phyloP scores from a whole-genome alignment of 2,797 vertebrate species.

The Ceryle rudis region DNA sequence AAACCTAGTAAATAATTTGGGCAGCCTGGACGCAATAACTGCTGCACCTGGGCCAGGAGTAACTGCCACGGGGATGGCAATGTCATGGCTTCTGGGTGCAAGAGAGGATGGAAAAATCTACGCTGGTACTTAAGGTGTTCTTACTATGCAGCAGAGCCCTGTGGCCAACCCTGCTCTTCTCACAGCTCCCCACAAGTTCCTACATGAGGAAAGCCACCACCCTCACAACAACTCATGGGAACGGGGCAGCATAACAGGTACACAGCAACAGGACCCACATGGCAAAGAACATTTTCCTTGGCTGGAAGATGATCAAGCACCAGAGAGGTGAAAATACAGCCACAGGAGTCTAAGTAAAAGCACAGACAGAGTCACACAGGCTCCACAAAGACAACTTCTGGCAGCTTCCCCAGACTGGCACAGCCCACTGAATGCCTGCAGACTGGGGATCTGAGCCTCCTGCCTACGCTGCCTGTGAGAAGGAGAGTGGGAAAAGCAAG shows the following conservation, averaged over 20 bases:
- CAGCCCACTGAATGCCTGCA: neutral
- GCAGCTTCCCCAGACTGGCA: neutral
- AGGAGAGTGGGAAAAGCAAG: neutral
- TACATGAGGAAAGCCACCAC: neutral
- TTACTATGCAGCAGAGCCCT: neutral
- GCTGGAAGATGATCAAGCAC: neutral
- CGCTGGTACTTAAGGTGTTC: neutral
- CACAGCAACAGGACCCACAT: neutral
- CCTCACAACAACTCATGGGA: neutral
- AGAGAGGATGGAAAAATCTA: neutral
- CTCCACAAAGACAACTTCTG: neutral
- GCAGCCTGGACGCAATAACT: neutral
- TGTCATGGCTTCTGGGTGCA: neutral
- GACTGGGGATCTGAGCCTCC: neutral
- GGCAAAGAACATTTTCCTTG: neutral
- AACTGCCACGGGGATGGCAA: fast-evolving
- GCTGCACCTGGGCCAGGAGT: fast-evolving
- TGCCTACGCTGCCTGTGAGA: fast-evolving
- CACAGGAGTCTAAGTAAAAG: neutral
- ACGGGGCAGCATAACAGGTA: neutral
- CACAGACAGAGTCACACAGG: fast-evolving
- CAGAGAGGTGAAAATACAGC: neutral
- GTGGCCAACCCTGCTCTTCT: neutral
- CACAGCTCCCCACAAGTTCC: neutral
- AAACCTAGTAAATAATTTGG: neutral